These are phyloP conservation scores for Tipula lateralis DNA, from an alignment of 2,888 invertebrate genomes.

Conservation along the genomic window DNA sequence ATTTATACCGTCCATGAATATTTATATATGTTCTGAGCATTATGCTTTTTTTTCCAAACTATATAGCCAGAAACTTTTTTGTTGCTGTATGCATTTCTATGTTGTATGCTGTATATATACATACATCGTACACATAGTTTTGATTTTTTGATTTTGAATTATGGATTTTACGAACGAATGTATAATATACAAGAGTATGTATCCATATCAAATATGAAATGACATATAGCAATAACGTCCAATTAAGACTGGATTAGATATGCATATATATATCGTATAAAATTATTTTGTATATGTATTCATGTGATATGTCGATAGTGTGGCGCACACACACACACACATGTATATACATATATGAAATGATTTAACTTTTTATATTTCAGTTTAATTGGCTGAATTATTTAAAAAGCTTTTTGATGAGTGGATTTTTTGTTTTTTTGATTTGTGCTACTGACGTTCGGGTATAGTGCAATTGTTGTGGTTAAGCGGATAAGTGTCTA, in stretches of 20 bases:
- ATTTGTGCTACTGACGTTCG: background rate
- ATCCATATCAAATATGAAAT: background rate
- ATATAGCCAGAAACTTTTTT: background rate
- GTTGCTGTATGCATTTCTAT: background rate
- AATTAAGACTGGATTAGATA: slow-evolving; percentile 9
- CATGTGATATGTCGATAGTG: background rate
- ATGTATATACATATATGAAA: background rate
- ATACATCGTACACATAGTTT: background rate
- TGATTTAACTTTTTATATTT: background rate
- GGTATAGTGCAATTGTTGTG: background rate
- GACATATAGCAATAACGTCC: background rate
- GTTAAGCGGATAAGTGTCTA: background rate
- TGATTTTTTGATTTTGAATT: background rate
- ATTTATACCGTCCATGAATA: background rate
- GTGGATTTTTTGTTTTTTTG: background rate
- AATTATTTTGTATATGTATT: background rate
- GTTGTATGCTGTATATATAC: background rate
- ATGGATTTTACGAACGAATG: background rate
- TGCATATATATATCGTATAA: background rate
- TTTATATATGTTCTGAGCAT: background rate
- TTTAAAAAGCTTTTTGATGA: slow-evolving; percentile 2
- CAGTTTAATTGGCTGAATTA: slow-evolving; percentile 4
- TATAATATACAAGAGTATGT: background rate
- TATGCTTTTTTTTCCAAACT: background rate
- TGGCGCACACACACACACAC: background rate